Conservation (phyloP, 2,888 invertebrate genomes). For the Chromoteleia sp. region DNA sequence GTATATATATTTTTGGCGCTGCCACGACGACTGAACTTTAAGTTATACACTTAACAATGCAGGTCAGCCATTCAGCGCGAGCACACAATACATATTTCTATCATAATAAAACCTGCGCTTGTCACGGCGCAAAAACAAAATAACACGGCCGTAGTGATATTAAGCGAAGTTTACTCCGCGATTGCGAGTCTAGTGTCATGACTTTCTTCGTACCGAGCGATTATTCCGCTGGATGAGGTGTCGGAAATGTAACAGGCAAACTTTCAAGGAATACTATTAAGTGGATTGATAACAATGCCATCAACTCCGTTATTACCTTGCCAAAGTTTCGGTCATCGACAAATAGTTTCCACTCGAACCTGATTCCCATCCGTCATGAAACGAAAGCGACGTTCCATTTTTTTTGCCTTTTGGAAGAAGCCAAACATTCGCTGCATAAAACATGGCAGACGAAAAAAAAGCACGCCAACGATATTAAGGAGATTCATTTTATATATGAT, state of each 20-base stretch:
- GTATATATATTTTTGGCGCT: conserved; percentile 44
- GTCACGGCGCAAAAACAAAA: conserved; percentile 28
- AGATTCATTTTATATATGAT: conserved; percentile 59
- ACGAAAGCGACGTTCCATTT: neutral
- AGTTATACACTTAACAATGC: conserved; percentile 52
- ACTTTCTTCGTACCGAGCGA: conserved; percentile 36
- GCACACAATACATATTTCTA: conserved; percentile 39
- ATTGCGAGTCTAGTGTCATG: conserved; percentile 6
- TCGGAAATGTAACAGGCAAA: conserved; percentile 45
- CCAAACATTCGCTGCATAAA: conserved; percentile 43
- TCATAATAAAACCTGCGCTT: conserved; percentile 36
- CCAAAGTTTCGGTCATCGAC: conserved; percentile 16
- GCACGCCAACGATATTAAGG: too few species aligned
- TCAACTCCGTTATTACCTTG: conserved; percentile 2
- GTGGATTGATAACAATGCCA: conserved; percentile 17
- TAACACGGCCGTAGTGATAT: conserved; percentile 24
- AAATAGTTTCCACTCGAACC: conserved; percentile 1
- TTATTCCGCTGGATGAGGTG: conserved; percentile 28
- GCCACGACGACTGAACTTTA: conserved; percentile 21
- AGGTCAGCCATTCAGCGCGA: conserved; percentile 35
- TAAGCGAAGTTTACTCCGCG: conserved; percentile 20
- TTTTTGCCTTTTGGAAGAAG: conserved; percentile 19
- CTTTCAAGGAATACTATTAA: conserved; percentile 25
- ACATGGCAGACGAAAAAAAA: conserved; percentile 25
- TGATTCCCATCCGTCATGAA: neutral